Evolutionary conservation across 2,113 vertebrate species (phyloP).

Genomic region (Castor canadensis): DNA sequence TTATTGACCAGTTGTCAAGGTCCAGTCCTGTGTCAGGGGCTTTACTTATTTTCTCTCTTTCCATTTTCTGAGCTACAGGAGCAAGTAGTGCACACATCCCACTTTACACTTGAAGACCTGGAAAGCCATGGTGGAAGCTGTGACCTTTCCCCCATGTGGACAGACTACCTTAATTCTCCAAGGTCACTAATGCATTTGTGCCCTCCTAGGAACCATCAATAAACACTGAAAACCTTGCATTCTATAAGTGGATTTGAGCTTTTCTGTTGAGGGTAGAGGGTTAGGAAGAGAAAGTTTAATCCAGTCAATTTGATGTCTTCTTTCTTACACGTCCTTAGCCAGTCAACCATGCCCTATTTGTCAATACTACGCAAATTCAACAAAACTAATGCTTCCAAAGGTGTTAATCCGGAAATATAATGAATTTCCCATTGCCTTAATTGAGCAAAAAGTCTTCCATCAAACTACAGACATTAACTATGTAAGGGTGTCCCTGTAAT

Average conservation of each 20-base stretch:
- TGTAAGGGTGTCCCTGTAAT: neutral
- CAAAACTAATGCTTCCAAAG: slow-evolving; percentile 13
- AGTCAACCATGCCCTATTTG: neutral
- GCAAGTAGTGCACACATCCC: neutral
- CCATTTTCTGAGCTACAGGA: neutral
- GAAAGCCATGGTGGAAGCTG: neutral
- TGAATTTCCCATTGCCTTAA: slow-evolving; percentile 12
- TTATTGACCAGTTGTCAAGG: neutral
- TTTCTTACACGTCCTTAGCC: slow-evolving; percentile 11
- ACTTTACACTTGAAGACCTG: neutral
- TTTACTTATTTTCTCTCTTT: neutral
- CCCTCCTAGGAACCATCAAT: neutral
- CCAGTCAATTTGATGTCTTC: neutral
- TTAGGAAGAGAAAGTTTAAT: neutral
- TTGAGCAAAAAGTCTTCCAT: slow-evolving; percentile 28
- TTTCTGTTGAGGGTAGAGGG: neutral
- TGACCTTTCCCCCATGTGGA: neutral
- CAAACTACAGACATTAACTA: neutral
- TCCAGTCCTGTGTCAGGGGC: neutral
- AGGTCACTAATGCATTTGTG: neutral
- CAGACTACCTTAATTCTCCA: neutral
- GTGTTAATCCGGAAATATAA: slow-evolving; percentile 7
- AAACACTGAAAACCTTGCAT: neutral
- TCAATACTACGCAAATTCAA: slow-evolving; percentile 12
- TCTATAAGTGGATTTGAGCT: neutral